Conservation (phyloP, 1,140 invertebrate species). For the Drosophila littoralis region DNA sequence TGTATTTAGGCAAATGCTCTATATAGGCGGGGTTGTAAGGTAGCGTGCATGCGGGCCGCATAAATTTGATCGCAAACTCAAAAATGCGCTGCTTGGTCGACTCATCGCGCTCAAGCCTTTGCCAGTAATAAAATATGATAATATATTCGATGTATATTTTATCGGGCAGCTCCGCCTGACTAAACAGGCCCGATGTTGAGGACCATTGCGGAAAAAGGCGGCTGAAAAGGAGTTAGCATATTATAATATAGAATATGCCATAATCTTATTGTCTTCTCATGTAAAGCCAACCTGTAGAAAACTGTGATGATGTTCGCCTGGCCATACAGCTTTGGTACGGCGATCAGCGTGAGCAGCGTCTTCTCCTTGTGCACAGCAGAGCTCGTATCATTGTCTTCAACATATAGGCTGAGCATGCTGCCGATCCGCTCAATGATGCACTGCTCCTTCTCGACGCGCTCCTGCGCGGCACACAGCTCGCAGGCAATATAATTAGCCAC, state of each 20-base stretch:
- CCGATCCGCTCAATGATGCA: constrained; percentile 60
- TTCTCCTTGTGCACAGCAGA: constrained; percentile 50
- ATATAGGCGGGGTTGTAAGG: constrained; percentile 45
- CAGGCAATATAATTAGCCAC: constrained; percentile 71
- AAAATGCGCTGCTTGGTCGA: constrained; percentile 50
- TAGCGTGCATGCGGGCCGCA: constrained; percentile 59
- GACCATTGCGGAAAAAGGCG: constrained; percentile 71
- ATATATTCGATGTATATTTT: constrained; percentile 71
- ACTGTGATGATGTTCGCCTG: constrained; percentile 60
- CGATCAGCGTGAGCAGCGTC: constrained; percentile 60
- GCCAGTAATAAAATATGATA: constrained; percentile 77
- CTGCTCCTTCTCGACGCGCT: constrained; percentile 45
- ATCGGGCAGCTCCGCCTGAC: constrained; percentile 62
- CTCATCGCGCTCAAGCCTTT: constrained; percentile 59
- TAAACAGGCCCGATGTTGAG: constrained; percentile 34
- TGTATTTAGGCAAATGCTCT: constrained; percentile 56
- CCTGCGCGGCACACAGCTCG: constrained; percentile 63
- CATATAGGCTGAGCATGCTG: constrained; percentile 51
- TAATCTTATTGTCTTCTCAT: neutral
- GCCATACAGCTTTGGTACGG: constrained; percentile 65
- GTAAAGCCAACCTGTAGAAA: constrained; percentile 54
- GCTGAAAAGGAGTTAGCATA: constrained; percentile 13
- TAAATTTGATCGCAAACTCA: constrained; percentile 69
- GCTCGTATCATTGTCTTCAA: constrained; percentile 37
- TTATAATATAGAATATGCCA: neutral